Percentiles rank a stretch among this genome's conserved stretches.
Evolutionary conservation across 2,797 vertebrate species (phyloP).

Genomic region (Denticeps clupeoides): DNA sequence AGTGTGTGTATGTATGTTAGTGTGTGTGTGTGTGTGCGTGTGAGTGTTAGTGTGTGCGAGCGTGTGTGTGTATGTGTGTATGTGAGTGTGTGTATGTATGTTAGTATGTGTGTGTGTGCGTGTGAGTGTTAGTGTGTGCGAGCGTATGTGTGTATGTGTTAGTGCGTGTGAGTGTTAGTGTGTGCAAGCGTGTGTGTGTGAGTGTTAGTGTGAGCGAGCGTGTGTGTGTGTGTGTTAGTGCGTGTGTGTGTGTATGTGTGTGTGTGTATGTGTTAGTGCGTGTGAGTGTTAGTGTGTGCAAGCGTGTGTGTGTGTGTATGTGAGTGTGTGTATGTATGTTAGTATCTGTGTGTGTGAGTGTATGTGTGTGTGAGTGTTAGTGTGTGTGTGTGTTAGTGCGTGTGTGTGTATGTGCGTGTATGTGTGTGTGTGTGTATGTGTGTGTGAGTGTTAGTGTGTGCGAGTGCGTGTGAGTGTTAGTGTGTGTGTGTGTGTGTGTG

Average conservation of each 20-base stretch:
- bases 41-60: neutral
- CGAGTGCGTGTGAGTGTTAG: neutral
- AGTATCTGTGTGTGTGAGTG: constrained; percentile 2
- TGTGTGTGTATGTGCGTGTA: neutral
- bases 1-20: neutral
- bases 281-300: neutral
- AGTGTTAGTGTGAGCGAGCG: too few species aligned
- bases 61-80: neutral
- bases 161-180: constrained; percentile 8
- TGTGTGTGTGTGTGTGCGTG: neutral
- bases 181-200: constrained; percentile 6
- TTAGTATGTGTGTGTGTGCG: neutral
- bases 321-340: constrained; percentile 4
- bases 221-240: neutral
- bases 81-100: neutral
- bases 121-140: too few species aligned
- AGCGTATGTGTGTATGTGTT: neutral
- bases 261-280: neutral
- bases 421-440: neutral
- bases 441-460: constrained; percentile 14
- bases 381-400: neutral
- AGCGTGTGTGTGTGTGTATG: constrained; percentile 8
- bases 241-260: neutral
- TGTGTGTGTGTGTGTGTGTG: neutral
- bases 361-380: neutral